Evolutionary conservation across 2,888 invertebrate species (phyloP).

Genomic region (Erebia epiphron): DNA sequence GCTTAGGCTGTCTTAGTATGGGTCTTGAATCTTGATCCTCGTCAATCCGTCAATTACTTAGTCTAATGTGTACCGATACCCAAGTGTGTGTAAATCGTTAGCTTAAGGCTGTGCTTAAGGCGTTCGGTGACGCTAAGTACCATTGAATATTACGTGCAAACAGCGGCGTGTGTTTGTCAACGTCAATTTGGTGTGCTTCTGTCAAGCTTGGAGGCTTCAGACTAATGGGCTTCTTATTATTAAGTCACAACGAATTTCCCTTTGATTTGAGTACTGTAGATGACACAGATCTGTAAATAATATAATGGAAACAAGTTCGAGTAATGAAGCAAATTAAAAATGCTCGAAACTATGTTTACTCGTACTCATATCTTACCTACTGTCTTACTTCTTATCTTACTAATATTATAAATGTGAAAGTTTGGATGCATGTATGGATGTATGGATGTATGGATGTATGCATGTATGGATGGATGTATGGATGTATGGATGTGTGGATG

Average conservation of each 20-base stretch:
- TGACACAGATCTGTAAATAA: too few relatives aligned
- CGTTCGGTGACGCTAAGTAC: neutral
- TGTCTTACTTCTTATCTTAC: too few relatives aligned
- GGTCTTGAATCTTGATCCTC: neutral
- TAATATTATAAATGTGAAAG: too few relatives aligned
- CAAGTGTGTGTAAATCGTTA: slow-evolving; percentile 16
- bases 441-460: too few relatives aligned
- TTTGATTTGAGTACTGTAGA: neutral
- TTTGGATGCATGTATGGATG: too few relatives aligned
- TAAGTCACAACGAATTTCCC: neutral
- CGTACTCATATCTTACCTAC: too few relatives aligned
- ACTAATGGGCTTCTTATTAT: neutral
- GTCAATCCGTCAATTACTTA: slow-evolving; percentile 3
- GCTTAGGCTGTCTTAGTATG: neutral
- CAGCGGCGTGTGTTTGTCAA: slow-evolving; percentile 4
- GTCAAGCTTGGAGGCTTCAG: neutral
- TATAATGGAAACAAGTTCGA: too few relatives aligned
- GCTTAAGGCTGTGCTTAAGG: neutral
- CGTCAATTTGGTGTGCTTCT: slow-evolving; percentile 12
- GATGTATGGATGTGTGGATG: too few relatives aligned
- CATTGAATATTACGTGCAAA: slow-evolving; percentile 9
- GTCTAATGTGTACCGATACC: neutral
- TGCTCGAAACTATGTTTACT: too few relatives aligned
- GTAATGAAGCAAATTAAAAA: too few relatives aligned
- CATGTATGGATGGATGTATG: too few relatives aligned